Conservation (phyloP, 2,113 vertebrate genomes). For the Leptocoma aspasia region DNA sequence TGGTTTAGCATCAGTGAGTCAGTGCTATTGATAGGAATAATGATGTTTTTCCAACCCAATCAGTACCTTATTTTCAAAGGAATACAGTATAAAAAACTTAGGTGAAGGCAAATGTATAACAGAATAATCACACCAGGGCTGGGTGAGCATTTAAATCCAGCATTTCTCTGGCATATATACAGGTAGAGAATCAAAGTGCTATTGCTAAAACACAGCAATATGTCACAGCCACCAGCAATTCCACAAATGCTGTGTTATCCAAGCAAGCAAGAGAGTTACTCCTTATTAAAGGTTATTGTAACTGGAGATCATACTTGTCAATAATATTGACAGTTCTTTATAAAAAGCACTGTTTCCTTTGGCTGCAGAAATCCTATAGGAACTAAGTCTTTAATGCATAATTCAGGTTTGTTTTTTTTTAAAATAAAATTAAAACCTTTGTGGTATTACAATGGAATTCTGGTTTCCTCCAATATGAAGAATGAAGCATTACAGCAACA, state of each 20-base stretch:
- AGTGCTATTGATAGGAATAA: not conserved
- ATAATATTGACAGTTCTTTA: constrained; percentile 8
- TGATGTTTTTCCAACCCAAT: not conserved
- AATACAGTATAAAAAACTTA: not conserved
- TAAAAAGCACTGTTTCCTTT: not conserved
- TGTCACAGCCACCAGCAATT: not conserved
- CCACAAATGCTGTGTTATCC: not conserved
- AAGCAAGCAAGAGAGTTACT: not conserved
- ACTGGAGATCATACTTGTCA: not conserved
- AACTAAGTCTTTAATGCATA: not conserved
- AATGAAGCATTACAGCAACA: not conserved
- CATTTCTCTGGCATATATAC: not conserved
- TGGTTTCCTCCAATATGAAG: not conserved
- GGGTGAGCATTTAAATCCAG: not conserved
- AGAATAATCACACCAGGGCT: not conserved
- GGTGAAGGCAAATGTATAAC: not conserved
- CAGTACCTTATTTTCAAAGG: not conserved
- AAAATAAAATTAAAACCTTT: not conserved
- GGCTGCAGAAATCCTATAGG: not conserved
- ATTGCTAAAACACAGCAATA: not conserved
- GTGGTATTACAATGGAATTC: not conserved
- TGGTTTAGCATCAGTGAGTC: not conserved
- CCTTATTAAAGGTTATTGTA: not conserved
- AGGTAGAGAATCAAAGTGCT: not conserved
- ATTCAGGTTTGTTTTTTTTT: not conserved